Base-by-base conservation (phyloP, 2,888 invertebrate genomes). In the Euclidia mi region DNA sequence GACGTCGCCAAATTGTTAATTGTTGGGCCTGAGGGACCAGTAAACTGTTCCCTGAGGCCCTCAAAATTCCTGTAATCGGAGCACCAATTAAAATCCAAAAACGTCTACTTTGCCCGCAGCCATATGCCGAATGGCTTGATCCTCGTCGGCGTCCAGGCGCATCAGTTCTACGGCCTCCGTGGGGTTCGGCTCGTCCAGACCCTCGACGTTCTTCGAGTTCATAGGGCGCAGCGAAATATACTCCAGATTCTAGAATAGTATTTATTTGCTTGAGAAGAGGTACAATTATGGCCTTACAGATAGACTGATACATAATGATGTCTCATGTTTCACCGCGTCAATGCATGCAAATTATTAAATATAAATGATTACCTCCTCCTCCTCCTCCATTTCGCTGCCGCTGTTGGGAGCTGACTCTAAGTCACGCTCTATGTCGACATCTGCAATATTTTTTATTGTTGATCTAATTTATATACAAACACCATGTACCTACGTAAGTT, bases 41-140 rank as follows among this genome's bases (percentile, higher is more conserved):
- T 14, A 29, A 42, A 42, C 6, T 12, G 14, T 14, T 42, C 42
- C 15, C 29, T 42, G 29, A 42, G 29, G 2, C 42, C 29, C 42
- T 42, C 29, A 29, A 42, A 42, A 42, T 42, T 28, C 2, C 12
- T 9, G 10, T 3, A 6, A 12, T 28, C 29, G 14, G 9, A 1
- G 1, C 10, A 15, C 42, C 42, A 42, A 42, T 42, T 29, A 29
- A 42, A 42, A 29, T 3, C 11, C 1, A 42, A n/a, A 10, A 25
- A 29, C 11, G n/a, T n/a, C n/a, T n/a, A n/a, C n/a, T 12, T 42
- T 2, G 3, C 29, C 29, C 12, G 4, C 29, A 14, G 2, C 4
- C 2, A 29, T 1, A 12, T 20, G 10, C 29, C 29, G 42, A 29
- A 42, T 15, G 14, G 29, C 42, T 1, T 14, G 1, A 28, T 42